phyloP scores from a whole-genome alignment of 2,797 vertebrate genomes.

The Sebastiscus tertius region DNA sequence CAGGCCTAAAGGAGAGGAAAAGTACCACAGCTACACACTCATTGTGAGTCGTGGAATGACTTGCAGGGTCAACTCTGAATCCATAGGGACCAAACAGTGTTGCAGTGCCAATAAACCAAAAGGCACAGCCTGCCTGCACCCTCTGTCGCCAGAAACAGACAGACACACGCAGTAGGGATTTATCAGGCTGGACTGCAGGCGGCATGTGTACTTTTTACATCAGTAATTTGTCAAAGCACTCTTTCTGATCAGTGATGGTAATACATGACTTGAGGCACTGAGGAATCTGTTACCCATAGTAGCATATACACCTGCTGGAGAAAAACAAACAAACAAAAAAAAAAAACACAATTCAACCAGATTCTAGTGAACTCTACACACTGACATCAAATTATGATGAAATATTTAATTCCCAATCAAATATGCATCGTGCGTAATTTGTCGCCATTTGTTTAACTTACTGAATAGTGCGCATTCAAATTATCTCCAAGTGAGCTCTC shows the following conservation, averaged over 20 bases:
- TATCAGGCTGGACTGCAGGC: slow-evolving; percentile 11
- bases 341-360: background rate
- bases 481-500: slow-evolving; percentile 23
- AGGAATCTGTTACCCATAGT: background rate
- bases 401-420: slow-evolving; percentile 8
- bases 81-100: background rate
- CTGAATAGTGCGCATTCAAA: slow-evolving; percentile 35
- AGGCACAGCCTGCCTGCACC: background rate
- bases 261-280: slow-evolving; percentile 10
- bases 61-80: background rate
- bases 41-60: background rate
- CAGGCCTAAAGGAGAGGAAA: background rate
- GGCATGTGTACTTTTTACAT: slow-evolving; percentile 41
- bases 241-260: slow-evolving; percentile 13
- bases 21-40: background rate
- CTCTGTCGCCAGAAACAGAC: slow-evolving; percentile 18
- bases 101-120: slow-evolving; percentile 6
- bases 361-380: background rate
- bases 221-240: slow-evolving; percentile 25
- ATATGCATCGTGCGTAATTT: slow-evolving; percentile 59
- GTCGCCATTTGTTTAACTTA: slow-evolving; percentile 45
- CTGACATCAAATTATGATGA: background rate
- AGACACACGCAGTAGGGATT: background rate
- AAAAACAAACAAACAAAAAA: background rate
- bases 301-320: slow-evolving; percentile 36